A percentile compares a stretch with the other conserved stretches of the same genome.
phyloP scores from a whole-genome alignment of 2,113 vertebrate species.

The Muscicapa adusta region DNA sequence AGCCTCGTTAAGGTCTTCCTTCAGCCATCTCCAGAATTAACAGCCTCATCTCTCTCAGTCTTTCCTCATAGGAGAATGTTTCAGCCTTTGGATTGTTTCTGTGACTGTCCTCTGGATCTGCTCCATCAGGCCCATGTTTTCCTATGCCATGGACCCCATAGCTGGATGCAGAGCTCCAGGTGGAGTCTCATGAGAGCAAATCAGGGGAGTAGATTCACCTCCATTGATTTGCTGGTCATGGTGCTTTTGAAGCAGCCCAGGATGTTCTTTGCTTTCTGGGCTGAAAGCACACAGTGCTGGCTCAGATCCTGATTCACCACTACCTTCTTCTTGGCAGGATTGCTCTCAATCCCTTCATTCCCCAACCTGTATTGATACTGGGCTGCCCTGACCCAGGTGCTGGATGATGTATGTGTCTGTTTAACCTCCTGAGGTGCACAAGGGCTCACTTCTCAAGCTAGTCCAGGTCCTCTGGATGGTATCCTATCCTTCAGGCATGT shows the following conservation, averaged over 20 bases:
- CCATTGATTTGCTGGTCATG: neutral
- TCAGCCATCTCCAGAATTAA: neutral
- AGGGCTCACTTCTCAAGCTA: neutral
- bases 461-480: neutral
- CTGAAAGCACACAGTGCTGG: neutral
- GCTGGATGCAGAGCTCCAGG: neutral
- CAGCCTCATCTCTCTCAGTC: neutral
- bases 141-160: neutral
- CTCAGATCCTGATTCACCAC: neutral
- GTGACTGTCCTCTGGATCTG: neutral
- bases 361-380: neutral
- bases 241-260: neutral
- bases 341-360: neutral
- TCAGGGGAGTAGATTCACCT: neutral
- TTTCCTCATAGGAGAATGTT: neutral
- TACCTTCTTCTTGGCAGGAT: neutral
- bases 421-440: neutral
- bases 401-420: neutral
- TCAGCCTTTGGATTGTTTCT: neutral
- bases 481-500: neutral
- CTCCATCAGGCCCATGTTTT: neutral
- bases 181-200: neutral
- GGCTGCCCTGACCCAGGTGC: accelerated
- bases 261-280: neutral
- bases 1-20: neutral